These are phyloP conservation scores for Galerucella pusilla DNA, from an alignment of 2,888 invertebrate species.

Conservation along the genomic window DNA sequence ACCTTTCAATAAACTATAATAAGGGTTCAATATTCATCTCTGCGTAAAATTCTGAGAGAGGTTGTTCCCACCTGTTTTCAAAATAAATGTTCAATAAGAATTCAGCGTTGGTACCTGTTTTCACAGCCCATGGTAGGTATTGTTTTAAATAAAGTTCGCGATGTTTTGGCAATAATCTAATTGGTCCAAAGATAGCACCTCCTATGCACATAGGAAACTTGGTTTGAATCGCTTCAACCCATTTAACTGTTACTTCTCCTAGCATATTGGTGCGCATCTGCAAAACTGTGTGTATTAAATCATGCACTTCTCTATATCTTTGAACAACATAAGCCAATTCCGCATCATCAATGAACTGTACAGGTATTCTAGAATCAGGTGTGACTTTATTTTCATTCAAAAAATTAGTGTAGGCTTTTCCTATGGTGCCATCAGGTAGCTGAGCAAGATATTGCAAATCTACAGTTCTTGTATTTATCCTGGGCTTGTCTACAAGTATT, in stretches of 20 bases:
- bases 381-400: slow-evolving; percentile 85
- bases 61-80: slow-evolving; percentile 94
- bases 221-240: slow-evolving; percentile 97
- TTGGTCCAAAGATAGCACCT: slow-evolving; percentile 93
- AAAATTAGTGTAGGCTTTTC: slow-evolving; percentile 87
- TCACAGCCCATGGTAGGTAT: slow-evolving; percentile 89
- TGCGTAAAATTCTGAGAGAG: slow-evolving; percentile 80
- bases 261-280: slow-evolving; percentile 96
- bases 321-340: slow-evolving; percentile 97
- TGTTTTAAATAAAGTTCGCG: slow-evolving; percentile 79
- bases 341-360: slow-evolving; percentile 90
- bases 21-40: slow-evolving; percentile 82
- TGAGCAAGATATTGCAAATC: slow-evolving; percentile 76
- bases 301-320: slow-evolving; percentile 96
- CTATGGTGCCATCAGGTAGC: slow-evolving; percentile 85
- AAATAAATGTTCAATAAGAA: slow-evolving; percentile 90
- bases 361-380: slow-evolving; percentile 90
- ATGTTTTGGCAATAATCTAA: slow-evolving; percentile 84
- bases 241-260: slow-evolving; percentile 94
- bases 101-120: slow-evolving; percentile 78
- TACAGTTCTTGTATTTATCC: slow-evolving; percentile 87
- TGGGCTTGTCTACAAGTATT: slow-evolving; percentile 82
- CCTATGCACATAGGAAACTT: slow-evolving; percentile 95
- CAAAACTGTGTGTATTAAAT: slow-evolving; percentile 90
- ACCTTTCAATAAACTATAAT: slow-evolving; percentile 29